phyloP scores from a whole-genome alignment of 30 jellyfish, hydroid and myxozoan genomes.

The Turritopsis dohrnii region DNA sequence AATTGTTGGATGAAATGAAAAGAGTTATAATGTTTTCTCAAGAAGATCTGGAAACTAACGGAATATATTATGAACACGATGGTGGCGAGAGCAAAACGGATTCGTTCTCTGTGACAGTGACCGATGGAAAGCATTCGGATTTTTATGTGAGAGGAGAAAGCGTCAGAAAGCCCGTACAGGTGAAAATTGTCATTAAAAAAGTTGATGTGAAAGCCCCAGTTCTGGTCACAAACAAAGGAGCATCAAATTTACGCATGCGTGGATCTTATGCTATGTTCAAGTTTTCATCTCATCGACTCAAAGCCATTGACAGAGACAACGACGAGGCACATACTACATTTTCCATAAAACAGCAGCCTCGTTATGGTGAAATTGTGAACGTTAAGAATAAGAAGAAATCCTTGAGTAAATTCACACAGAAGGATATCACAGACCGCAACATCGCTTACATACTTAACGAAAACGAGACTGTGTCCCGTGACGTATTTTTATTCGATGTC shows the following conservation, averaged over 20 bases:
- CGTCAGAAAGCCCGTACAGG: constrained; percentile 38
- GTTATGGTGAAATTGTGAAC: constrained; percentile 62
- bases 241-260: constrained; percentile 44
- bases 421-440: constrained; percentile 49
- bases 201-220: constrained; percentile 84
- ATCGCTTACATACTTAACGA: constrained; percentile 51
- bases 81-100: constrained; percentile 63
- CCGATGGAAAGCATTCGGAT: constrained; percentile 68
- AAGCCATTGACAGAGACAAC: constrained; percentile 66
- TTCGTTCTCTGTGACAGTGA: constrained; percentile 58
- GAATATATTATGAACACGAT: constrained; percentile 77
- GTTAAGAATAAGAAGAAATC: constrained; percentile 24
- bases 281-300: constrained; percentile 43
- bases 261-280: constrained; percentile 33
- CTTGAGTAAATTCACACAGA: constrained; percentile 57
- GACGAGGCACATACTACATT: constrained; percentile 36
- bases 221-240: constrained; percentile 62
- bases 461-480: constrained; percentile 63
- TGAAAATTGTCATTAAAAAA: constrained; percentile 42
- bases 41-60: constrained; percentile 60
- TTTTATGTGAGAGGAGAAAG: constrained; percentile 73
- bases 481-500: constrained; percentile 65
- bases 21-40: constrained; percentile 49
- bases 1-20: constrained; percentile 35
- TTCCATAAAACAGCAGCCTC: constrained; percentile 54